phyloP scores from a whole-genome alignment of 2,888 invertebrate species.

The Meteorus colon region DNA sequence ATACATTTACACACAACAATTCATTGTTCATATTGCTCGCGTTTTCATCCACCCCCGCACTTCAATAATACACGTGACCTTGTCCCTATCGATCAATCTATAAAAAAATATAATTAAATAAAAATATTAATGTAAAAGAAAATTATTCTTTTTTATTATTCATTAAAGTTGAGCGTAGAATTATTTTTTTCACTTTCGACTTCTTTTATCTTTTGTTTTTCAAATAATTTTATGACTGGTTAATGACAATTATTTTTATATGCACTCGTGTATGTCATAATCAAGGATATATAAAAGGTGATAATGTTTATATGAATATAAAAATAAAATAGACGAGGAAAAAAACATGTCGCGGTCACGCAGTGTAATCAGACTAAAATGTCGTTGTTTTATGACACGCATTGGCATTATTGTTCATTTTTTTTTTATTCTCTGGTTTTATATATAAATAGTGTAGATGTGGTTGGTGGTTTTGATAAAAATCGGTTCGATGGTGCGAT shows the following conservation, averaged over 20 bases:
- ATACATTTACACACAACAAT: constrained; percentile 2
- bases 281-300: constrained; percentile 49
- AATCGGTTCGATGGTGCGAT: constrained; percentile 1
- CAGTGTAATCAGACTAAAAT: constrained; percentile 56
- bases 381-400: constrained; percentile 46
- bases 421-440: background rate
- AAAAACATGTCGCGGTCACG: constrained; percentile 49
- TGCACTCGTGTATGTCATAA: constrained; percentile 43
- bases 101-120: too few relatives aligned
- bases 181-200: too few relatives aligned
- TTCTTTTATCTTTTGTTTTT: background rate
- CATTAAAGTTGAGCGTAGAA: too few relatives aligned
- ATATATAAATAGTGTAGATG: background rate
- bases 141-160: too few relatives aligned
- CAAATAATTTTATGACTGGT: constrained; percentile 36
- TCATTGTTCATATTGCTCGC: constrained; percentile 27
- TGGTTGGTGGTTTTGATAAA: background rate
- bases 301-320: constrained; percentile 39
- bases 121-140: too few relatives aligned
- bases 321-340: constrained; percentile 27
- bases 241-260: constrained; percentile 44
- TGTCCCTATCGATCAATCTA: background rate
- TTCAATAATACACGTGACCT: constrained; percentile 19
- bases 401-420: constrained; percentile 26
- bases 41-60: too few relatives aligned